Conservation (phyloP, 2,888 invertebrate species). For the Tenthredo mesomela region DNA sequence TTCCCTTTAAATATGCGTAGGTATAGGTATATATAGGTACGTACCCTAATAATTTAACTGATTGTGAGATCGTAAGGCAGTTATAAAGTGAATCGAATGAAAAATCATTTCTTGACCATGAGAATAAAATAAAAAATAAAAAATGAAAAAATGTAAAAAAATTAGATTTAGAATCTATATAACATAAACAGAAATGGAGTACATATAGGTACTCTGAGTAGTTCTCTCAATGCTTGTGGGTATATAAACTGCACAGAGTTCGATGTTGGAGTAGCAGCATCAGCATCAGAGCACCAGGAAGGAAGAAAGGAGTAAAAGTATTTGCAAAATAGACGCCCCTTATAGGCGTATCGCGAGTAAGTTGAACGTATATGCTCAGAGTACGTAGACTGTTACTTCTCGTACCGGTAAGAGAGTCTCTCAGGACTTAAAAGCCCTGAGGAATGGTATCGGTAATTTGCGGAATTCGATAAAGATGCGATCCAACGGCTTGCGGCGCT, state of each 20-base stretch:
- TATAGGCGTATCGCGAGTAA: slow-evolving; percentile 44
- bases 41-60: not conserved
- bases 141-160: not conserved
- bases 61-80: slow-evolving; percentile 14
- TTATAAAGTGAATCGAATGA: not conserved
- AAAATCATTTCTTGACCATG: not conserved
- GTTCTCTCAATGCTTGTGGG: not conserved
- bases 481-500: slow-evolving; percentile 40
- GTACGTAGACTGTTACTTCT: slow-evolving; percentile 16
- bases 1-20: not conserved
- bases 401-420: not conserved
- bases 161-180: not conserved
- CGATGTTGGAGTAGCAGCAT: not conserved
- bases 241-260: slow-evolving; percentile 1
- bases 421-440: slow-evolving; percentile 42
- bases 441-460: slow-evolving; percentile 62
- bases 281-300: not conserved
- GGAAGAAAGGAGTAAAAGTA: slow-evolving; percentile 1
- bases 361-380: slow-evolving; percentile 19
- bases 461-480: slow-evolving; percentile 62
- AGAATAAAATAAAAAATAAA: not conserved
- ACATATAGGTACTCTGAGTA: not conserved
- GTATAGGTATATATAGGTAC: not conserved
- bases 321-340: slow-evolving; percentile 34
- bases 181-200: not conserved